A percentile compares a stretch with the other conserved stretches of the same genome.
These are phyloP conservation scores for Chinchilla lanigera DNA, from an alignment of 2,113 vertebrate genomes.

Conservation along the genomic window DNA sequence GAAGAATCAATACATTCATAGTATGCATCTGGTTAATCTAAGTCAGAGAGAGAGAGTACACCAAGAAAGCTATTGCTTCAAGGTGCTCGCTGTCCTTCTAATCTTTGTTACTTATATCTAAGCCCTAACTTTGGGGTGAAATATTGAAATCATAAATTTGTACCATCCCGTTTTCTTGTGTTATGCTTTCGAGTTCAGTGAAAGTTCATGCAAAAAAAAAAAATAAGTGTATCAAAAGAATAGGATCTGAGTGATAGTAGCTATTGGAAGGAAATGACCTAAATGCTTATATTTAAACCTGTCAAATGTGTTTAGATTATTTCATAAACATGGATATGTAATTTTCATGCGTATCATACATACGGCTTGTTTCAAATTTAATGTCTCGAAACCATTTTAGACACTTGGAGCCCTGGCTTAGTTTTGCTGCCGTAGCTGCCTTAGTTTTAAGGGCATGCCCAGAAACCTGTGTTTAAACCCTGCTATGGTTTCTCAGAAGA, in stretches of 20 bases:
- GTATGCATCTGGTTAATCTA: background rate
- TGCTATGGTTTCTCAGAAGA: slow-evolving; percentile 32
- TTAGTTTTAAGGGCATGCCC: background rate
- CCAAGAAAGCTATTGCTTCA: background rate
- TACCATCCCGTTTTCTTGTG: background rate
- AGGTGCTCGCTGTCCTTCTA: background rate
- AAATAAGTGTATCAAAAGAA: slow-evolving; percentile 30
- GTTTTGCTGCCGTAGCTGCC: slow-evolving; percentile 15
- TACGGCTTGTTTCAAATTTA: slow-evolving; percentile 61
- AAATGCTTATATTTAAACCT: slow-evolving; percentile 55
- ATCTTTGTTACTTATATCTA: slow-evolving; percentile 16
- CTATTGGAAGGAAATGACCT: slow-evolving; percentile 56
- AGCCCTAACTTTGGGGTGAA: slow-evolving; percentile 18
- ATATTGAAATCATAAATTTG: slow-evolving; percentile 58
- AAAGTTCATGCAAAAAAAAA: slow-evolving; percentile 47
- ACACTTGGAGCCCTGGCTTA: background rate
- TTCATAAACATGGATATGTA: slow-evolving; percentile 50
- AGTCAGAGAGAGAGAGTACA: background rate
- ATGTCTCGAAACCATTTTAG: slow-evolving; percentile 47
- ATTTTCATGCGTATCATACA: slow-evolving; percentile 49
- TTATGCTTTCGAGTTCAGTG: slow-evolving; percentile 63
- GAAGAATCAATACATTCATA: slow-evolving; percentile 1
- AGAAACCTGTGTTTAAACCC: slow-evolving; percentile 29
- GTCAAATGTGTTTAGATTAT: slow-evolving; percentile 55
- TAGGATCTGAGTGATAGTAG: slow-evolving; percentile 32